Evolutionary conservation across 2,888 invertebrate species (phyloP).

Genomic region (Cephonodes hylas): DNA sequence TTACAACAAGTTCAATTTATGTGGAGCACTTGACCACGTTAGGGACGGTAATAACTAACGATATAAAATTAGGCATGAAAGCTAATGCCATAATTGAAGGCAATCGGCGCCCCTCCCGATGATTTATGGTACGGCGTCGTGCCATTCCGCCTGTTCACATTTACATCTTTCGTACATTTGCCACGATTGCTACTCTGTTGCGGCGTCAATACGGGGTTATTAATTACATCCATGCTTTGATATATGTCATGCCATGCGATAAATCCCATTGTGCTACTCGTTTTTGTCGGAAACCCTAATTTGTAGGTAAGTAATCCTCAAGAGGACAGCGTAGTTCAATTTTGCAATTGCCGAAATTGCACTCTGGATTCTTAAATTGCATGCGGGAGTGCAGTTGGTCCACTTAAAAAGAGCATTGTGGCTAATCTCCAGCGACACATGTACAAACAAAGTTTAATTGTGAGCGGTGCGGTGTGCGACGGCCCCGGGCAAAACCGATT

Average conservation of each 20-base stretch:
- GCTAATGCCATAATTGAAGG: slow-evolving; percentile 78
- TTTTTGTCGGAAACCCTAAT: neutral
- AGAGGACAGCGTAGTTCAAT: neutral
- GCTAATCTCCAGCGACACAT: slow-evolving; percentile 80
- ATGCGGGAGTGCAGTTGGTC: slow-evolving; percentile 66
- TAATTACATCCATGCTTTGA: slow-evolving; percentile 23
- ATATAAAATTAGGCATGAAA: slow-evolving; percentile 73
- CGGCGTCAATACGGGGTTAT: slow-evolving; percentile 29
- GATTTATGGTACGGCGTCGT: slow-evolving; percentile 56
- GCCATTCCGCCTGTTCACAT: slow-evolving; percentile 39
- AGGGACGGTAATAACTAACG: slow-evolving; percentile 45
- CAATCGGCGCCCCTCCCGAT: slow-evolving; percentile 72
- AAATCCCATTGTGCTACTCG: neutral
- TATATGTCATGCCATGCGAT: neutral
- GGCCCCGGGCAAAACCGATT: slow-evolving; percentile 78
- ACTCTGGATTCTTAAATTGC: slow-evolving; percentile 73
- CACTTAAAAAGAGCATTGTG: slow-evolving; percentile 80
- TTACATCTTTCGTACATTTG: slow-evolving; percentile 66
- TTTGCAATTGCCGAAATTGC: slow-evolving; percentile 59
- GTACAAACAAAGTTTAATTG: slow-evolving; percentile 81
- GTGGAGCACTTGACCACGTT: slow-evolving; percentile 43
- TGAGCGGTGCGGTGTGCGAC: slow-evolving; percentile 55
- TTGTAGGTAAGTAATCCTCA: slow-evolving; percentile 6
- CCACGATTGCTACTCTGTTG: slow-evolving; percentile 35
- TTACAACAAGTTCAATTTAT: slow-evolving; percentile 12